These are phyloP conservation scores for Polyommatus icarus DNA, from an alignment of 2,888 invertebrate genomes.

Conservation along the genomic window DNA sequence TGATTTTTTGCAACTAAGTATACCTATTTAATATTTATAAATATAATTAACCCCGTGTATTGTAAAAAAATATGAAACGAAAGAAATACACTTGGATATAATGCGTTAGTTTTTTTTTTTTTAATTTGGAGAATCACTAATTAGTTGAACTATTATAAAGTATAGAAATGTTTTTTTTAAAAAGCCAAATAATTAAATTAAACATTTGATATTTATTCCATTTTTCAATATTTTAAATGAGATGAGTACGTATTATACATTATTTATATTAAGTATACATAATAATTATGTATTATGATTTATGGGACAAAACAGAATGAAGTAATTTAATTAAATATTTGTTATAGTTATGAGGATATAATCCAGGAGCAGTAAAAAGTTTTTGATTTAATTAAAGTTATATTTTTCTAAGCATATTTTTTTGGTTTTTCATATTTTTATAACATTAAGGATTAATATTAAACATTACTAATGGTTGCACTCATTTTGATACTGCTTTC, in stretches of 20 bases:
- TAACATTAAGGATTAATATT: neutral
- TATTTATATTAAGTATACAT: too few relatives aligned
- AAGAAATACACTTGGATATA: neutral
- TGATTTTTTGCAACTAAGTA: neutral
- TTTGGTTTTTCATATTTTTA: conserved; percentile 8
- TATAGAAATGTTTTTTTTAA: neutral
- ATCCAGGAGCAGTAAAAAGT: neutral
- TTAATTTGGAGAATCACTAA: neutral
- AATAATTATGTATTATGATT: too few relatives aligned
- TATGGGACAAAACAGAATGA: neutral
- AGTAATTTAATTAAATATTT: neutral
- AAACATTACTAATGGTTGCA: neutral
- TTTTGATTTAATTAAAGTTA: neutral
- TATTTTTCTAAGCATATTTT: neutral
- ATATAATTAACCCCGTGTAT: neutral
- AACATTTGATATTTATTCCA: too few relatives aligned
- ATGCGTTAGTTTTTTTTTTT: neutral
- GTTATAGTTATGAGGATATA: neutral
- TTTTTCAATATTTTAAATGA: too few relatives aligned
- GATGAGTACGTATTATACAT: too few relatives aligned
- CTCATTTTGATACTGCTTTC: conserved; percentile 18
- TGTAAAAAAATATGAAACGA: neutral
- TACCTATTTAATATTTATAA: too few relatives aligned
- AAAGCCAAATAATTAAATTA: neutral
- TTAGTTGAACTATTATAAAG: too few relatives aligned